phyloP scores from a whole-genome alignment of 2,888 invertebrate species.

The Agrotis clavis region DNA sequence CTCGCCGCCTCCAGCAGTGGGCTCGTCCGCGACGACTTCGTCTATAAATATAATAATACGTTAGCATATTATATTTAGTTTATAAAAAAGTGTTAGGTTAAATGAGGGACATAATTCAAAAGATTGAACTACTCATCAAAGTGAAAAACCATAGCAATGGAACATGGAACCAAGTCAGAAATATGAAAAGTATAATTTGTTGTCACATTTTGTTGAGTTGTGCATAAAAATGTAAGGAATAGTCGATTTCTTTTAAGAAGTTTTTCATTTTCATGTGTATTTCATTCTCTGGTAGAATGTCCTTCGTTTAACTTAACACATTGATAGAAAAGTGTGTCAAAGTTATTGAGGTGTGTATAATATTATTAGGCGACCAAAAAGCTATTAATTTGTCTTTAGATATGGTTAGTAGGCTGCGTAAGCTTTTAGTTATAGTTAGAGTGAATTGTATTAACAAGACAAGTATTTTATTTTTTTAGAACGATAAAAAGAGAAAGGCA shows the following conservation, averaged over 20 bases:
- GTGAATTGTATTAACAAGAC: no score
- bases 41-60: conserved; percentile 65
- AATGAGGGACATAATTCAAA: neutral
- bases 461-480: neutral
- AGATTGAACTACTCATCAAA: neutral
- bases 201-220: neutral
- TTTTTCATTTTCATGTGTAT: neutral
- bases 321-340: conserved; percentile 1
- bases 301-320: neutral
- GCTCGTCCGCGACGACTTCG: conserved; percentile 81
- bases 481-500: neutral
- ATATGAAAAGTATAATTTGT: neutral
- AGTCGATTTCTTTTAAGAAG: neutral
- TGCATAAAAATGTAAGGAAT: neutral
- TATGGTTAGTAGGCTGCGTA: conserved; percentile 24
- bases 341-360: conserved; percentile 4
- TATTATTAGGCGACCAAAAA: conserved; percentile 22
- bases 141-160: neutral
- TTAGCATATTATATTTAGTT: neutral
- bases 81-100: neutral
- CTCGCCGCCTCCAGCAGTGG: conserved; percentile 84
- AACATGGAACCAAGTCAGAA: neutral
- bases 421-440: conserved; percentile 25
- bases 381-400: conserved; percentile 4
- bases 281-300: neutral